Evolutionary conservation across 2,888 invertebrate genomes (phyloP).

Genomic region (Calephelis perditalis): DNA sequence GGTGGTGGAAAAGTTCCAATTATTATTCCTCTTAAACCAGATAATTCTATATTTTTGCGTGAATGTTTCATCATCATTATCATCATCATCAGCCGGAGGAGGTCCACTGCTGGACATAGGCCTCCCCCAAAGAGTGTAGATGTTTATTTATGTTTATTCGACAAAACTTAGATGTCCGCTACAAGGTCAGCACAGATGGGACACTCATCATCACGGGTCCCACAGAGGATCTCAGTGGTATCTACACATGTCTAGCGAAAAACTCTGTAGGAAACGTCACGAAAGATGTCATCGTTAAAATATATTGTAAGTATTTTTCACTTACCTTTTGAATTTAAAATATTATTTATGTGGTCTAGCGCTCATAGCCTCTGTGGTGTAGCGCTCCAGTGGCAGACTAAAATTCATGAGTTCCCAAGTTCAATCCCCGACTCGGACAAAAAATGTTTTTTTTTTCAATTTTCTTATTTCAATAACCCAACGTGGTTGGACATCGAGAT

Average conservation of each 20-base stretch:
- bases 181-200: slow-evolving; percentile 46
- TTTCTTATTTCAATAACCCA: neutral
- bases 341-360: no score
- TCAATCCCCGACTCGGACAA: neutral
- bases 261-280: slow-evolving; percentile 67
- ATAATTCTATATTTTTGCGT: no score
- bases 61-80: no score
- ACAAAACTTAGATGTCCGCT: slow-evolving; percentile 45
- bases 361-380: no score
- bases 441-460: neutral
- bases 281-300: slow-evolving; percentile 47
- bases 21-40: no score
- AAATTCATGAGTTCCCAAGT: neutral
- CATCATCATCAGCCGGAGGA: no score
- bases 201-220: slow-evolving; percentile 57
- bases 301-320: slow-evolving; percentile 51
- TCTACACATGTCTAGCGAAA: slow-evolving; percentile 76
- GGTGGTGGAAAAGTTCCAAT: no score
- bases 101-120: no score
- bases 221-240: slow-evolving; percentile 65
- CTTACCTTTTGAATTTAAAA: no score
- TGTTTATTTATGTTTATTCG: neutral
- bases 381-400: no score
- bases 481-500: no score
- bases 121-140: no score